Base-by-base conservation (phyloP, 2,113 vertebrate species). In the Phyllostomus discolor region DNA sequence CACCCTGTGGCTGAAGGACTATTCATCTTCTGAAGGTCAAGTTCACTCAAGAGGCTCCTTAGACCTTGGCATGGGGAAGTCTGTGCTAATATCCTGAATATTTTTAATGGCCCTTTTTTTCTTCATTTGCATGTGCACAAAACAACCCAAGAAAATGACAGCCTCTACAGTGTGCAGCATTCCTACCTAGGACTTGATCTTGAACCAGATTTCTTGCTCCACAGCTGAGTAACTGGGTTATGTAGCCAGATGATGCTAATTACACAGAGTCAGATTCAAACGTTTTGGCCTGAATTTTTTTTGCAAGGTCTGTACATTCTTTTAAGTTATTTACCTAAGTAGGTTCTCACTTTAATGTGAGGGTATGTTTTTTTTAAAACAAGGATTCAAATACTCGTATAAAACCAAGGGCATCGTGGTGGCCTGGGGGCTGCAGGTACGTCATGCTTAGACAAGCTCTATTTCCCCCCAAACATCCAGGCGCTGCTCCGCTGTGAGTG, bases 401-500 rank as follows among this genome's bases (percentile, higher is more conserved):
- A 64, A 96, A 82, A 16, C 0, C n/a, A 73, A 59, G 84, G 81
- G 75, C 26, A 50, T n/a, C 59, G 38, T 22, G n/a, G 35, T 33
- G 83, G 50, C 54, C 73, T 48, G 57, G 90, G 85, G 11, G 73
- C 85, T 73, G 66, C 17, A 19, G 46, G 80, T 43, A 54, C 9
- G 19, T 5, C 69, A 66, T 48, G 19, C 81, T 79, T 33, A 83
- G 81, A 70, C 24, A 33, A 43, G 78, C 43, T 91, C 17, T 87
- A 38, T 91, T 87, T 76, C 91, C 73, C 41, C 69, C 10, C 22
- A 97, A 97, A 88, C 64, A 80, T 38, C 86, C 0, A 31, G 24
- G 92, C 96, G 59, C 41, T 20, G 52, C 92, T 97, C 89, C 81
- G 41, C 86, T 95, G 76, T 50, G 96, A 96, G 28, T 52, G 88